A percentile compares a stretch with the other conserved stretches of the same genome.
Evolutionary conservation across 1,140 invertebrate genomes (phyloP).

Genomic region (Araneus ventricosus): DNA sequence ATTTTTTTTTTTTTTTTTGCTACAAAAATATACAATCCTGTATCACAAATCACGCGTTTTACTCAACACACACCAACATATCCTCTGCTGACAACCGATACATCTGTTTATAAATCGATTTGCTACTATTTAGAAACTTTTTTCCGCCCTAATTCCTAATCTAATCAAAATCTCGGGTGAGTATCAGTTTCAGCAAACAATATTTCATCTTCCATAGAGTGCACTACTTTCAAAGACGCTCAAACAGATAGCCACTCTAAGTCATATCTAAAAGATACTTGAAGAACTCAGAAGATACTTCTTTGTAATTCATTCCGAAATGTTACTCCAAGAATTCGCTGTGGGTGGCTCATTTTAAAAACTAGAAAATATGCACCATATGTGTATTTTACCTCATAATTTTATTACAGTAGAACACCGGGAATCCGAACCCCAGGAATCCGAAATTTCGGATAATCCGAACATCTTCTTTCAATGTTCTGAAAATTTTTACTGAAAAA

Average conservation of each 20-base stretch:
- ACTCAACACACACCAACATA: background rate
- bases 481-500: no score
- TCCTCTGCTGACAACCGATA: background rate
- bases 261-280: background rate
- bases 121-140: background rate
- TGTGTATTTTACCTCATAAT: no score
- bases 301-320: background rate
- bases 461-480: no score
- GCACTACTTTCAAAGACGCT: background rate
- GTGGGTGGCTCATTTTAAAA: background rate
- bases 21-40: no score
- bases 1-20: no score
- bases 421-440: no score
- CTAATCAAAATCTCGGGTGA: background rate
- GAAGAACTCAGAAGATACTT: background rate
- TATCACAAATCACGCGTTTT: background rate
- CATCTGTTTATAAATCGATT: background rate
- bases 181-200: background rate
- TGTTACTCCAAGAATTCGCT: background rate
- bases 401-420: no score
- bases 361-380: no score
- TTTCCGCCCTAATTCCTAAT: background rate
- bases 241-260: background rate
- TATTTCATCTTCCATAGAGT: background rate
- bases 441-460: no score